A percentile compares a stretch with the other conserved stretches of the same genome.
Conservation (phyloP, 2,797 vertebrate genomes). For the Clamator glandarius region DNA sequence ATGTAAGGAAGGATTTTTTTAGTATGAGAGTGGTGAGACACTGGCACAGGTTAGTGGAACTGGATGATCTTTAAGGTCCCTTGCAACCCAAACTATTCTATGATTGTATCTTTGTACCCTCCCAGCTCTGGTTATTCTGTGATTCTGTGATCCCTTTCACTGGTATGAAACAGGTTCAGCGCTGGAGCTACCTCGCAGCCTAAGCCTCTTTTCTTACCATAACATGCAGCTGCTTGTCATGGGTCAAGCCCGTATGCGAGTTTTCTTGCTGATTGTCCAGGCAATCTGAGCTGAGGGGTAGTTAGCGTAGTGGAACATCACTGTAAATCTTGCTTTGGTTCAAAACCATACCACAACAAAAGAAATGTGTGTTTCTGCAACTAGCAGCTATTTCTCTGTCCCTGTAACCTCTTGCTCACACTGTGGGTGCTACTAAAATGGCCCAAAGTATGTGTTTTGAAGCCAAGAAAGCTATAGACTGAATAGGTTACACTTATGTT, state of each 20-base stretch:
- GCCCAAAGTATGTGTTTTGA: accelerated
- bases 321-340: neutral
- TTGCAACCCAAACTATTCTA: too few species aligned
- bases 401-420: accelerated
- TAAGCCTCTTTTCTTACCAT: accelerated
- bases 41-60: too few species aligned
- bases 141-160: too few species aligned
- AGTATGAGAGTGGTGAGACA: too few species aligned
- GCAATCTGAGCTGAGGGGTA: accelerated
- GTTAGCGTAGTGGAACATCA: accelerated
- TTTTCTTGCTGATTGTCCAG: neutral
- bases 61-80: too few species aligned
- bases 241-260: accelerated
- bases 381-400: neutral
- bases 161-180: too few species aligned
- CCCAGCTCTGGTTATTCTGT: too few species aligned
- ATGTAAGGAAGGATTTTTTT: too few species aligned
- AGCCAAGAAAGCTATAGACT: neutral
- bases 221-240: accelerated
- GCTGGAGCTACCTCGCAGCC: neutral
- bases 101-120: too few species aligned
- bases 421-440: neutral
- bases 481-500: neutral
- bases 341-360: neutral
- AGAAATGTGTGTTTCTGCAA: accelerated